phyloP scores from a whole-genome alignment of 2,797 vertebrate genomes.

The Sebastes alutus region DNA sequence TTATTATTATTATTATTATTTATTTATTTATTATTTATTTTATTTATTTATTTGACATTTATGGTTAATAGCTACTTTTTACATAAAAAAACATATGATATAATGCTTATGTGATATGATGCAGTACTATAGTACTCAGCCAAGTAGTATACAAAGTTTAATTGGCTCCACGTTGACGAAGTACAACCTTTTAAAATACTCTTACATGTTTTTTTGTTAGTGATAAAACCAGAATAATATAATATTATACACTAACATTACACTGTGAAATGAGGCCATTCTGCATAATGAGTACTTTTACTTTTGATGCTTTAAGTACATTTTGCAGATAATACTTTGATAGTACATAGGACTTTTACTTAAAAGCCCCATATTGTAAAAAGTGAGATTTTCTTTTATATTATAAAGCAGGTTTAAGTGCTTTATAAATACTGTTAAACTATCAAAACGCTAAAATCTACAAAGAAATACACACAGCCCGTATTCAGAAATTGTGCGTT shows the following conservation, averaged over 20 bases:
- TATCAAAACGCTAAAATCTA: no score
- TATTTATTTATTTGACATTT: no score
- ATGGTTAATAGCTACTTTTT: accelerated
- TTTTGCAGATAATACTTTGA: neutral
- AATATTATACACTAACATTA: neutral
- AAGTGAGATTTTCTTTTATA: no score
- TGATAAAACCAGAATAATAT: neutral
- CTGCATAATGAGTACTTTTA: neutral
- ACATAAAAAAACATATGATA: neutral
- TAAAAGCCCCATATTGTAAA: no score
- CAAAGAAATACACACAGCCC: no score
- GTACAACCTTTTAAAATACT: neutral
- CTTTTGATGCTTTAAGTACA: neutral
- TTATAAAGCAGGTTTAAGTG: no score
- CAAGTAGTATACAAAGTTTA: neutral
- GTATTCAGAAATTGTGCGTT: accelerated
- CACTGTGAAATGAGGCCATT: neutral
- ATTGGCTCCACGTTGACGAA: neutral
- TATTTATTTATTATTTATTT: neutral
- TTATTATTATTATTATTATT: no score
- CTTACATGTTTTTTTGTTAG: neutral
- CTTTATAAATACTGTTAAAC: no score
- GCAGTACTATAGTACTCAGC: neutral
- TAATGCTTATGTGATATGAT: neutral
- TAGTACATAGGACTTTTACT: neutral